These are phyloP conservation scores for Hirtodrosophila cameraria DNA, from an alignment of 2,888 invertebrate species.

Conservation along the genomic window DNA sequence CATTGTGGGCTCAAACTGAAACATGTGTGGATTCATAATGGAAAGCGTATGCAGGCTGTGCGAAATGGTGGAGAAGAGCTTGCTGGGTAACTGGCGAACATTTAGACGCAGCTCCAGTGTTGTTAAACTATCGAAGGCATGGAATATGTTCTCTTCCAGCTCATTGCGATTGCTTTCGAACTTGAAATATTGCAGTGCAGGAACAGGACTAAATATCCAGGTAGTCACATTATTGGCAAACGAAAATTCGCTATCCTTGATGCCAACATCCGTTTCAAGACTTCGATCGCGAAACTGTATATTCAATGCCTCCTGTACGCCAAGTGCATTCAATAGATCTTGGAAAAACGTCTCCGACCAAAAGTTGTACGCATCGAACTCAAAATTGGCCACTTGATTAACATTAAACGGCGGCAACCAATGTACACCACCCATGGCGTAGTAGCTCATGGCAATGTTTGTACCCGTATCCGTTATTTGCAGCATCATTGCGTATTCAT, in stretches of 20 bases:
- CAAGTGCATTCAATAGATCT: constrained; percentile 50
- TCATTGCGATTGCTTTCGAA: constrained; percentile 44
- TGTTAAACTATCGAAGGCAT: constrained; percentile 50
- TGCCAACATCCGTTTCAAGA: constrained; percentile 26
- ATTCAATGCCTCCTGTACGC: constrained; percentile 41
- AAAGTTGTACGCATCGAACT: constrained; percentile 66
- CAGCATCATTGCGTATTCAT: constrained; percentile 62
- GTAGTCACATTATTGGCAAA: constrained; percentile 7
- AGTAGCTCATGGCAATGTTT: constrained; percentile 63
- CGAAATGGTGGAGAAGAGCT: constrained; percentile 43
- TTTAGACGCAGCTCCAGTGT: constrained; percentile 44
- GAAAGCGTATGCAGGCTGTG: constrained; percentile 47
- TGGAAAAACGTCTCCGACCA: constrained; percentile 60
- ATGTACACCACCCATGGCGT: constrained; percentile 23
- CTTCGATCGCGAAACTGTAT: constrained; percentile 65
- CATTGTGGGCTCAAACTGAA: constrained; percentile 39
- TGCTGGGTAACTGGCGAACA: constrained; percentile 46
- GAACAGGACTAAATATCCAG: constrained; percentile 62
- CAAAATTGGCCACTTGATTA: constrained; percentile 49
- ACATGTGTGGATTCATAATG: constrained; percentile 52
- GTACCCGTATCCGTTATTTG: constrained; percentile 48
- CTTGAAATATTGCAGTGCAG: constrained; percentile 48
- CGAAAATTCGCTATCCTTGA: background rate
- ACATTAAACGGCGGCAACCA: constrained; percentile 61
- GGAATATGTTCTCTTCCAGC: constrained; percentile 51